A percentile compares a stretch with the other conserved stretches of the same genome.
Evolutionary conservation across 2,888 invertebrate species (phyloP).

Genomic region (Tetropium fuscum): DNA sequence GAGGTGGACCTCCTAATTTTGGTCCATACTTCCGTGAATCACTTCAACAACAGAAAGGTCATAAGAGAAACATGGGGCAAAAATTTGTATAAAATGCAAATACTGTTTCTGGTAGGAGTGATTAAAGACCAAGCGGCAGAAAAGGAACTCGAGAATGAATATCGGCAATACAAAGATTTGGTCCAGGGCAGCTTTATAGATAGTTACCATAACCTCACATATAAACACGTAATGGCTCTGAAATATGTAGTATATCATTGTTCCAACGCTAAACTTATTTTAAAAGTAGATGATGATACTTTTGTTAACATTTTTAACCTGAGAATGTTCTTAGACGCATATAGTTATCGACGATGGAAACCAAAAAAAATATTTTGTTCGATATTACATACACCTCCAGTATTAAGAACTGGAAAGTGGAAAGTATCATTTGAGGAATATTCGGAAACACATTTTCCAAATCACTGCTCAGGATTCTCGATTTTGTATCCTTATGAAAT

Average conservation of each 20-base stretch:
- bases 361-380: conserved; percentile 22
- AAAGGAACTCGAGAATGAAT: conserved; percentile 67
- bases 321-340: conserved; percentile 53
- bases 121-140: background rate
- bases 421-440: conserved; percentile 77
- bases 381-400: conserved; percentile 2
- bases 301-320: conserved; percentile 76
- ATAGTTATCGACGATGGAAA: background rate
- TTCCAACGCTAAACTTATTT: conserved; percentile 70
- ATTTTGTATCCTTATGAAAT: conserved; percentile 48
- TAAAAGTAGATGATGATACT: conserved; percentile 83
- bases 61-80: conserved; percentile 65
- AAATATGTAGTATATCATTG: conserved; percentile 82
- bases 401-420: conserved; percentile 71
- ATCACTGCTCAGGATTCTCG: conserved; percentile 77
- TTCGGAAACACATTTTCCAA: conserved; percentile 73
- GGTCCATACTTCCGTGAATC: conserved; percentile 78
- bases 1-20: conserved; percentile 71
- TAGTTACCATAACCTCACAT: conserved; percentile 83
- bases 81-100: background rate
- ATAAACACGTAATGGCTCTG: conserved; percentile 84
- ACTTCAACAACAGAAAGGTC: conserved; percentile 74
- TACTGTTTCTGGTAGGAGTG: conserved; percentile 16
- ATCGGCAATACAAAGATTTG: conserved; percentile 72
- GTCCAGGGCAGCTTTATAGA: conserved; percentile 83